Conservation (phyloP, 2,888 invertebrate species). For the Aporophyla nigra region DNA sequence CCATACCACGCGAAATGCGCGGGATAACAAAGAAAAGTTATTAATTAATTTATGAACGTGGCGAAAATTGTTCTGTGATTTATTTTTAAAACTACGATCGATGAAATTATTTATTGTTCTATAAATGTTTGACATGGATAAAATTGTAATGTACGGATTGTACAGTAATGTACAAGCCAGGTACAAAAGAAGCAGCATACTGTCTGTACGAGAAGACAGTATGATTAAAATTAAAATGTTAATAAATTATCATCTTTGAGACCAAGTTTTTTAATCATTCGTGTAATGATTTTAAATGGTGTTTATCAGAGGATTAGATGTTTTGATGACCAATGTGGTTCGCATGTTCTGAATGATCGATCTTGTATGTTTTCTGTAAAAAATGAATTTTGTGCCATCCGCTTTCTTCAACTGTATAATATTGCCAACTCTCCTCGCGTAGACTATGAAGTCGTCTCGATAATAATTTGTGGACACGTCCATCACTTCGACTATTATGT, state of each 20-base stretch:
- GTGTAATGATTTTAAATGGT: conserved; percentile 66
- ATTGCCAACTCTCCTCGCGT: conserved; percentile 79
- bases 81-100: conserved; percentile 68
- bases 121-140: conserved; percentile 67
- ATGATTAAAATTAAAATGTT: conserved; percentile 65
- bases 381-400: conserved; percentile 86
- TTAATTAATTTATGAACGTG: conserved; percentile 77
- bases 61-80: conserved; percentile 86
- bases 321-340: conserved; percentile 75
- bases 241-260: conserved; percentile 81
- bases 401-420: conserved; percentile 86
- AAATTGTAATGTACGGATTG: conserved; percentile 81
- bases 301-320: conserved; percentile 62
- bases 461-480: conserved; percentile 82
- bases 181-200: conserved; percentile 73
- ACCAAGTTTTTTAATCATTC: conserved; percentile 82
- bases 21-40: conserved; percentile 34
- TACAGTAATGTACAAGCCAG: conserved; percentile 84
- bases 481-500: conserved; percentile 78
- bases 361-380: conserved; percentile 80
- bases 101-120: conserved; percentile 73
- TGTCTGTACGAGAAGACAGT: conserved; percentile 69
- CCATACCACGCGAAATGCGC: conserved; percentile 61
- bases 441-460: conserved; percentile 68
- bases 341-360: conserved; percentile 75